phyloP scores from a whole-genome alignment of 2,797 vertebrate species.

The Siniperca obscura region DNA sequence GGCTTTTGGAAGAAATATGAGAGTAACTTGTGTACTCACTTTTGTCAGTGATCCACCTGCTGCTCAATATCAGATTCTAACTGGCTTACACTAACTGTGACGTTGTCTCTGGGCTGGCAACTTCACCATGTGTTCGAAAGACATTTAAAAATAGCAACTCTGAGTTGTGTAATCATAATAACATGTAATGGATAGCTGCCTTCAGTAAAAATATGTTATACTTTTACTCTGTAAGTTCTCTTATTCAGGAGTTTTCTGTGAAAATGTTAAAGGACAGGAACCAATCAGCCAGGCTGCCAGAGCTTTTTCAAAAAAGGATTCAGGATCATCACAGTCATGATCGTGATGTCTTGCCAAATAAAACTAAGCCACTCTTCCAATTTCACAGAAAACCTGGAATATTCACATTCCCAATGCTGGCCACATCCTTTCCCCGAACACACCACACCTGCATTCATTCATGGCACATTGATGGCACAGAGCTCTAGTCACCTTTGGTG shows the following conservation, averaged over 20 bases:
- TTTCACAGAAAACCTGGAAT: slow-evolving; percentile 5
- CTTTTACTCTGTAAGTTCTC: not conserved
- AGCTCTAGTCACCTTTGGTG: not conserved
- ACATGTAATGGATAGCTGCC: not conserved
- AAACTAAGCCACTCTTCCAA: not conserved
- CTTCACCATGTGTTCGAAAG: not conserved
- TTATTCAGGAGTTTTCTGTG: not conserved
- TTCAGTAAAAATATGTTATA: not conserved
- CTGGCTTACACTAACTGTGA: no score
- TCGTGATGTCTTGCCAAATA: not conserved
- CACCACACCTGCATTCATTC: slow-evolving; percentile 13
- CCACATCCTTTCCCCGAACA: not conserved
- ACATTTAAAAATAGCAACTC: not conserved
- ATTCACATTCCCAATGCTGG: not conserved
- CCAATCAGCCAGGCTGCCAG: not conserved
- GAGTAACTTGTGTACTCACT: no score
- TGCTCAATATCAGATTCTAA: no score
- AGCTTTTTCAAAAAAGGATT: not conserved
- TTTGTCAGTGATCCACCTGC: no score
- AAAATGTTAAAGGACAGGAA: not conserved
- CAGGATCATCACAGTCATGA: not conserved
- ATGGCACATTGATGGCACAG: not conserved
- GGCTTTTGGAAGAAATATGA: no score
- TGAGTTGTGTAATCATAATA: not conserved
- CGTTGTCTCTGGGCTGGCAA: no score